phyloP scores from a whole-genome alignment of 2,888 invertebrate genomes.

The Amphipyra tragopoginis region DNA sequence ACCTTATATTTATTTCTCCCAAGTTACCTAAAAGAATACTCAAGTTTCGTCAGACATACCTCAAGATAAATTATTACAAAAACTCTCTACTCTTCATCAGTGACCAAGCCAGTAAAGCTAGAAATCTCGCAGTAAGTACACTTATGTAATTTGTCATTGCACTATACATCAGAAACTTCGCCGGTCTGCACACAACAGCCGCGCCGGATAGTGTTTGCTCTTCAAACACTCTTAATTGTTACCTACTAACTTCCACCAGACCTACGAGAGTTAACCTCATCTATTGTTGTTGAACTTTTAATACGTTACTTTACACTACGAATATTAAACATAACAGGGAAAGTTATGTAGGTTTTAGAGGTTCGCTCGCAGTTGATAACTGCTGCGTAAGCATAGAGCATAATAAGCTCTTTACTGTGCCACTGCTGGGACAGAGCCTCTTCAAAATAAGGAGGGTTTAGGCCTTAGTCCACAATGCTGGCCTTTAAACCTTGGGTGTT shows the following conservation, averaged over 20 bases:
- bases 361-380: no score
- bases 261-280: conserved; percentile 38
- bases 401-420: no score
- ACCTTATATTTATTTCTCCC: no score
- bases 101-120: neutral
- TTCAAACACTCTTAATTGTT: conserved; percentile 59
- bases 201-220: conserved; percentile 47
- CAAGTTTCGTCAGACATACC: no score
- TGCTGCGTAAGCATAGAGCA: no score
- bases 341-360: neutral
- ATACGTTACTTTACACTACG: conserved; percentile 24
- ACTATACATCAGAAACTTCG: conserved; percentile 48
- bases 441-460: no score
- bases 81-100: no score
- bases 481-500: no score
- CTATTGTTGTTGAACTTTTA: conserved; percentile 40
- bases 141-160: conserved; percentile 38
- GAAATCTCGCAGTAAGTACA: conserved; percentile 19
- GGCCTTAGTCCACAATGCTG: no score
- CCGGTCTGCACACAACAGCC: conserved; percentile 33
- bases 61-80: no score
- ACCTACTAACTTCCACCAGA: conserved; percentile 34
- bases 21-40: no score
- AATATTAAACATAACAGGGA: conserved; percentile 15
- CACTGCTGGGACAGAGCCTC: no score